Base-by-base conservation (phyloP, 2,888 invertebrate species). In the Hemaris fuciformis region DNA sequence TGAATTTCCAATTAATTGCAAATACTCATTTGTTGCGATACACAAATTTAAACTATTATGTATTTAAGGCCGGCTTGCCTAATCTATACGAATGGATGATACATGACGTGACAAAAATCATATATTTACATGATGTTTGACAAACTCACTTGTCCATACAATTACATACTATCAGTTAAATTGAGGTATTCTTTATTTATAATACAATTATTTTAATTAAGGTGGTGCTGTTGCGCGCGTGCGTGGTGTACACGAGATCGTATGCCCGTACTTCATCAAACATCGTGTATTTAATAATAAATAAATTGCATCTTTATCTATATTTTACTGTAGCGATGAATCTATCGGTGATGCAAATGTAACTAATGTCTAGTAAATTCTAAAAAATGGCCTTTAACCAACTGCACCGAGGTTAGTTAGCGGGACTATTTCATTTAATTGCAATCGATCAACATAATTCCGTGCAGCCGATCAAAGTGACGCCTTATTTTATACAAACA, bases 31-130 rank as follows among this genome's bases (percentile, higher is more conserved):
- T 66, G 57, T 34, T 27, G 23, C 18, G 57, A 46, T 69, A 77
- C 77, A 74, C 73, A 72, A 72, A 76, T 74, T 80, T 80, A 81
- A 78, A 77, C 80, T 82, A 86, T 83, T 71, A 77, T 79, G 77
- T 82, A 80, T 74, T 85, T 88, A 89, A 89, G 91, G 89, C 89
- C 88, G 87, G 91, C 82, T 87, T 86, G 86, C 87, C 88, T 91
- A 91, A 77, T 79, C 89, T 90, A 90, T 86, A 81, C 78, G 79
- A 87, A 87, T 82, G 77, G 80, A 83, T 80, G 71, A 73, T 76
- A 76, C 76, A 77, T 77, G 77, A 74, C 68, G 74, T 79, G 79
- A 80, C 62, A 71, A 74, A 75, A 69, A 77, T 76, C 84, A 86
- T 84, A 61, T 53, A 53, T 53, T 53, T 87, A 88, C 89, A 90